Evolutionary conservation across 2,113 vertebrate genomes (phyloP).

Genomic region (Aviceda subcristata): DNA sequence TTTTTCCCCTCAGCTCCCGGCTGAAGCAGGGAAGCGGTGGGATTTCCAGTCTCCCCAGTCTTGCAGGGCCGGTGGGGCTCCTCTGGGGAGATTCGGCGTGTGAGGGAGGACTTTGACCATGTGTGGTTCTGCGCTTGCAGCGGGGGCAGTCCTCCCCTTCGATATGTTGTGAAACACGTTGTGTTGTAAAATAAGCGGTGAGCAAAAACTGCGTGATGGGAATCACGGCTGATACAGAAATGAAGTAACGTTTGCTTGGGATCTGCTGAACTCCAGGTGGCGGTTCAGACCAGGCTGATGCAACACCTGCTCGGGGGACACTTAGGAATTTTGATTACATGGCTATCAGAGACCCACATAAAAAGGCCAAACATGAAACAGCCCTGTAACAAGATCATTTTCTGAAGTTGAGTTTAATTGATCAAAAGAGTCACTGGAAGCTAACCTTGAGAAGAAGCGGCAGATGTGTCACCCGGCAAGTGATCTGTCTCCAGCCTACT

Average conservation of each 20-base stretch:
- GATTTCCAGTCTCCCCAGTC: accelerated
- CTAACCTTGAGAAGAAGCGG: background rate
- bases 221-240: background rate
- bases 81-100: background rate
- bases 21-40: background rate
- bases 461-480: background rate
- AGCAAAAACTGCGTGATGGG: background rate
- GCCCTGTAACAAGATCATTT: background rate
- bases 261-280: background rate
- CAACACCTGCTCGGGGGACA: background rate
- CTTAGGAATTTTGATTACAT: background rate
- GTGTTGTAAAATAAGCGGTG: background rate
- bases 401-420: background rate
- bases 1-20: background rate
- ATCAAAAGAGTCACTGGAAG: background rate
- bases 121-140: background rate
- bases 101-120: background rate
- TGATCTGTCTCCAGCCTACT: background rate
- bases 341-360: background rate
- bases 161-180: background rate
- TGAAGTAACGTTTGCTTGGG: background rate
- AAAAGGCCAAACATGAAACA: background rate
- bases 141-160: background rate
- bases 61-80: background rate
- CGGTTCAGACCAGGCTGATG: background rate